Evolutionary conservation across 1,140 invertebrate species (phyloP), one percentile per base, ranked within the genome.

Genomic region (Pseudobourletiella spinata): DNA sequence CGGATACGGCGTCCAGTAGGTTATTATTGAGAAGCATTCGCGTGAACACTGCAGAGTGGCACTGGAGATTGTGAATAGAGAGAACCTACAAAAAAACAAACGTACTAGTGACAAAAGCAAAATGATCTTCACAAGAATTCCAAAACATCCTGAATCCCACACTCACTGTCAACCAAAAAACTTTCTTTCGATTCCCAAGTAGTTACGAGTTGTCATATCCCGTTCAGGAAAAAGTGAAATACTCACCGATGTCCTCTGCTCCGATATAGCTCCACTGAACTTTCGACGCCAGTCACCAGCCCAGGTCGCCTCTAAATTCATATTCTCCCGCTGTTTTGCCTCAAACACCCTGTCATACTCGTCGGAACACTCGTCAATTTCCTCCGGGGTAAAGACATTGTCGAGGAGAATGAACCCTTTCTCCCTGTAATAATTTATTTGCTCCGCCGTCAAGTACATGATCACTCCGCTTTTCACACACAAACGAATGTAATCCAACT

Each of bases 41-140:
- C 1, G 78, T 79, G 66, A 83, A 84, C 2, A 79, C 75, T 0
- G 74, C 75, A 50, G 77, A 79, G 57, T 83, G 80, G 74, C 79
- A 80, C 73, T 83, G 82, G 3, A 84, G 71, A 70, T 79, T 82
- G 43, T 81, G 79, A 42, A 81, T 77, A 0, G 78, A 79, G 57
- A 78, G 76, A 11, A 81, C 77, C 78, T 80, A 26, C 43, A 26
- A 26, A 58, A n/a, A n/a, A n/a, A n/a, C n/a, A n/a, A n/a, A n/a
- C n/a, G n/a, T n/a, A n/a, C n/a, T n/a, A n/a, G n/a, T n/a, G n/a
- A n/a, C n/a, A n/a, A n/a, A 43, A 44, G 25, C 14, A 39, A 39
- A 39, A 39, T 39, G 32, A 39, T 11, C 32, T 8, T 39, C n/a
- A 39, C 8, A n/a, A n/a, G n/a, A n/a, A n/a, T n/a, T n/a, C n/a